Evolutionary conservation across 2,113 vertebrate genomes (phyloP).

Genomic region (Sceloporus undulatus): DNA sequence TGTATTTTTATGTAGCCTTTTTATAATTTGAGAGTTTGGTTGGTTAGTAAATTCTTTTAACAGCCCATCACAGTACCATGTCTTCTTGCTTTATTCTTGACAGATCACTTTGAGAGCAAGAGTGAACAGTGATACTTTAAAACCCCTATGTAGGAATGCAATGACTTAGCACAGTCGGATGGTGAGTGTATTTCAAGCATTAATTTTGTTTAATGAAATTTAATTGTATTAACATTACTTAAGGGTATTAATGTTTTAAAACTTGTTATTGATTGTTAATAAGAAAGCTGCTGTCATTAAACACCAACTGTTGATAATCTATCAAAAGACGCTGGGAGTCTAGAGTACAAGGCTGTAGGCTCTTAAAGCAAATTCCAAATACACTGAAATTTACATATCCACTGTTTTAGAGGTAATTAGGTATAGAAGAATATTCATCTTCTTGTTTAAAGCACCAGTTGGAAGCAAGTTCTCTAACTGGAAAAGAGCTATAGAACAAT

Average conservation of each 20-base stretch:
- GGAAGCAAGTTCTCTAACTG: slow-evolving; percentile 56
- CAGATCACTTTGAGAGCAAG: slow-evolving; percentile 17
- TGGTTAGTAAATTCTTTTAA: not conserved
- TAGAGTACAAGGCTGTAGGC: slow-evolving; percentile 70
- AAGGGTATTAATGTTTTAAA: slow-evolving; percentile 69
- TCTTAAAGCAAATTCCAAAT: slow-evolving; percentile 68
- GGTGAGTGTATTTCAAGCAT: slow-evolving; percentile 45
- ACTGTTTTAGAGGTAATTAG: slow-evolving; percentile 70
- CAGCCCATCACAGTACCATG: not conserved
- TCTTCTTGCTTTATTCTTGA: slow-evolving; percentile 5
- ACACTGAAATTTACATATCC: slow-evolving; percentile 69
- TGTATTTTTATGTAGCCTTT: not conserved
- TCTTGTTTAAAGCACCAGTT: slow-evolving; percentile 58
- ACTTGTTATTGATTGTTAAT: slow-evolving; percentile 72
- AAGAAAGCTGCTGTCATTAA: slow-evolving; percentile 69
- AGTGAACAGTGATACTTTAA: slow-evolving; percentile 15
- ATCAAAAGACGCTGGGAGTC: slow-evolving; percentile 57
- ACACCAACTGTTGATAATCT: slow-evolving; percentile 69
- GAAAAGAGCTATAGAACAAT: slow-evolving; percentile 44
- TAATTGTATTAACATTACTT: slow-evolving; percentile 66
- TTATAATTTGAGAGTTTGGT: slow-evolving; percentile 6
- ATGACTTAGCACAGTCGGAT: slow-evolving; percentile 54
- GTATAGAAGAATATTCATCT: slow-evolving; percentile 64
- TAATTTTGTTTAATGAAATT: slow-evolving; percentile 71
- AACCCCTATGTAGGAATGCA: slow-evolving; percentile 16